Evolutionary conservation across 2,797 vertebrate genomes (phyloP), one percentile per base, ranked within the genome.

Genomic region (Choloepus didactylus): DNA sequence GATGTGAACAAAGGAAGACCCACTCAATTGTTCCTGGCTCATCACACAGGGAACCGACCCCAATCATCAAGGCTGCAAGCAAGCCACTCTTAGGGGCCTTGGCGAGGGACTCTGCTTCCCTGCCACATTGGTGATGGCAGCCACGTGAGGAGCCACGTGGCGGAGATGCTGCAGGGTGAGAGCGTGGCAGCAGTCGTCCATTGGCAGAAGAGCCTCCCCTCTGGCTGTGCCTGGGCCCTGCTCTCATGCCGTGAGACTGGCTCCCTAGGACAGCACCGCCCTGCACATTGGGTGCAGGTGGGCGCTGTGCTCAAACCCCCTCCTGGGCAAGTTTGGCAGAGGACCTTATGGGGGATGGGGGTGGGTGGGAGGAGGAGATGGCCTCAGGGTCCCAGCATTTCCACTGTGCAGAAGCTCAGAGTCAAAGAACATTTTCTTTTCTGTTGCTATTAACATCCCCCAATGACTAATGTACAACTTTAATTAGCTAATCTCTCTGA

Each of bases 161-260:
- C 41, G 9, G 6, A 6, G 1, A 5, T 35, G 10, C n/a, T 9
- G 0, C 31, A 44, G 29, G 67, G 18, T 46, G 6, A 27, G 18
- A 0, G 0, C 10, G 62, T 0, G 5, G 69, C 12, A 2, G 64
- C 6, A 15, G 35, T 73, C 6, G 12, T 5, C 54, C 38, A 5
- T 38, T 16, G 44, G 72, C 12, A 81, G 41, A 49, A 49, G 12
- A 49, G 49, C 49, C 49, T 10, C 49, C 49, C 49, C 49, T 49
- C 12, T 60, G 1, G 31, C 38, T 35, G 19, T 6, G 59, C n/a
- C 59, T 3, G 44, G 64, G 12, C 27, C 15, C 27, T 76, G 38
- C 1, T 35, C 67, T n/a, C 38, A 1, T 1, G 23, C 49, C 16
- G 38, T 27, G 31, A 23, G 64, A 18, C 44, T 1, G 35, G 62